Percentiles rank a stretch among this genome's conserved stretches.
These are phyloP conservation scores for Amiota minor DNA, from an alignment of 2,888 invertebrate species.

Conservation along the genomic window DNA sequence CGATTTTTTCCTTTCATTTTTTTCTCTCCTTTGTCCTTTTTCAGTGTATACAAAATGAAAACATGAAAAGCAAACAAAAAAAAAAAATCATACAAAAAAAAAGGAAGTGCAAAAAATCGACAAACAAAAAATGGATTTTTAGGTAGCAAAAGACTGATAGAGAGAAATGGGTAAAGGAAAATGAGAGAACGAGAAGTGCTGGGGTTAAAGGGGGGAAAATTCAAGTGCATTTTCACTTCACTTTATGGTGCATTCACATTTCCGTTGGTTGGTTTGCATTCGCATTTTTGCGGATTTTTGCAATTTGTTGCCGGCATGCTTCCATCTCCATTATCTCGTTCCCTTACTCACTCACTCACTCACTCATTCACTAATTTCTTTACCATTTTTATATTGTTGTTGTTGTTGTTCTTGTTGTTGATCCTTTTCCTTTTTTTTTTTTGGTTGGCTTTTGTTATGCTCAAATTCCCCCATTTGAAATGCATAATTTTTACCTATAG, in stretches of 20 bases:
- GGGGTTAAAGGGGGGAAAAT: slow-evolving; percentile 55
- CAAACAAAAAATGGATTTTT: slow-evolving; percentile 3
- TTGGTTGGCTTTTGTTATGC: neutral
- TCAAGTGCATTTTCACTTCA: slow-evolving; percentile 67
- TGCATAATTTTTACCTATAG: slow-evolving; percentile 20
- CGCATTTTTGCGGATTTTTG: slow-evolving; percentile 42
- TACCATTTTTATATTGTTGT: slow-evolving; percentile 18
- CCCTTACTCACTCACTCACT: slow-evolving; percentile 48
- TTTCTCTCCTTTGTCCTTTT: slow-evolving; percentile 34
- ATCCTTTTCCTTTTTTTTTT: neutral
- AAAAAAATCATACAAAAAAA: slow-evolving; percentile 35
- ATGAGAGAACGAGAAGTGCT: slow-evolving; percentile 47
- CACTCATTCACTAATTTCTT: slow-evolving; percentile 16
- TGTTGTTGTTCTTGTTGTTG: slow-evolving; percentile 1
- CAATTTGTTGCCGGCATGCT: slow-evolving; percentile 17
- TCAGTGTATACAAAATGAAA: slow-evolving; percentile 45
- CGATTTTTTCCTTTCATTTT: slow-evolving; percentile 27
- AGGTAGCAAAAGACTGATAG: no score
- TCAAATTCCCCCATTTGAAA: neutral
- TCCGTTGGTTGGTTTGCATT: slow-evolving; percentile 66
- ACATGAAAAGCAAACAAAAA: slow-evolving; percentile 55
- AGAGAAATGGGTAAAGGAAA: neutral
- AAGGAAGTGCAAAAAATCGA: slow-evolving; percentile 6
- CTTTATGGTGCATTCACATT: slow-evolving; percentile 68
- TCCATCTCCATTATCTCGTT: neutral